Evolutionary conservation across 2,888 invertebrate species (phyloP).

Genomic region (Drosophila parthenogenetica): DNA sequence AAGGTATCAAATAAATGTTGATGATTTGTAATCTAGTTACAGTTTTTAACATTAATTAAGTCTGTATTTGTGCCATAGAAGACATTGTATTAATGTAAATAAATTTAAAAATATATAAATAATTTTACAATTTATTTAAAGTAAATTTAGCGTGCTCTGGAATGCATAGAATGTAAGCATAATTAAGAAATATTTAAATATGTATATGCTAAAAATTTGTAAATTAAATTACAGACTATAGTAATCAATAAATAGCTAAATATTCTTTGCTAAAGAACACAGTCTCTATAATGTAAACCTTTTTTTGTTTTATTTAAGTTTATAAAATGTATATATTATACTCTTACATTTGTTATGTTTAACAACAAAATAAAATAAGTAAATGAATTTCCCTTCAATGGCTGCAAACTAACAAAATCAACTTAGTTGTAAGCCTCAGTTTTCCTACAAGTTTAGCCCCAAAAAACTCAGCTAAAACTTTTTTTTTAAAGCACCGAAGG

Average conservation of each 20-base stretch:
- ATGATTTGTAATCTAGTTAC: conserved; percentile 8
- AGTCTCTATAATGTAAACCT: too few species aligned
- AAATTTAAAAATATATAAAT: conserved; percentile 23
- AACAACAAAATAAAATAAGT: not conserved
- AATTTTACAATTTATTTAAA: not conserved
- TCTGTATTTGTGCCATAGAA: conserved; percentile 69
- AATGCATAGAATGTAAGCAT: not conserved
- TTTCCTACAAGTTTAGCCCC: too few species aligned
- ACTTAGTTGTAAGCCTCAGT: not conserved
- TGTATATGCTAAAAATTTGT: too few species aligned
- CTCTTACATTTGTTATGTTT: too few species aligned
- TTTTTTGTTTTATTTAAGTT: too few species aligned
- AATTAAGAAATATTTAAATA: not conserved
- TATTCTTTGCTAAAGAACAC: not conserved
- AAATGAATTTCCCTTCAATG: conserved; percentile 7
- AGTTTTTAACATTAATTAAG: conserved; percentile 36
- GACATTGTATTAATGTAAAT: conserved; percentile 32
- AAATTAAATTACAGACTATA: too few species aligned
- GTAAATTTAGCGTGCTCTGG: not conserved
- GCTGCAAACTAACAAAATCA: not conserved
- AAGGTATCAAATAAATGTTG: conserved; percentile 12
- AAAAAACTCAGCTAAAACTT: not conserved
- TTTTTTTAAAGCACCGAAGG: not conserved
- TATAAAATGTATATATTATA: too few species aligned
- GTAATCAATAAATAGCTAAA: not conserved